Evolutionary conservation across 2,888 invertebrate genomes (phyloP).

Genomic region (Argyra leucocephala): DNA sequence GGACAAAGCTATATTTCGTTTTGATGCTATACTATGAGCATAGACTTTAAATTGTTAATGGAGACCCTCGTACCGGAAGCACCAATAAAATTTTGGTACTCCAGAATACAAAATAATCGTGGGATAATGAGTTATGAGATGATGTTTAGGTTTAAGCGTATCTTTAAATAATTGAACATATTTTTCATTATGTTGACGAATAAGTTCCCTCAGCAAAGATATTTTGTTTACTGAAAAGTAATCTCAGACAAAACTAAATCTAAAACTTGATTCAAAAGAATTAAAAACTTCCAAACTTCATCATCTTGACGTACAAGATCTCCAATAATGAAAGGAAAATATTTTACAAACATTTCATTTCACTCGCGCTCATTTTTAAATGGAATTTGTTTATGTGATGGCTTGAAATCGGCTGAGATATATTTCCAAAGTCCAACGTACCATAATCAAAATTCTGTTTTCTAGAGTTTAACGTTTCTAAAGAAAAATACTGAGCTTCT

Average conservation of each 20-base stretch:
- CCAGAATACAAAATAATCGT: slow-evolving; percentile 12
- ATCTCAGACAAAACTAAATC: slow-evolving; percentile 13
- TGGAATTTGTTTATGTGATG: slow-evolving; percentile 13
- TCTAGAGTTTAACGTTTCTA: slow-evolving; percentile 17
- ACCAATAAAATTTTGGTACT: slow-evolving; percentile 11
- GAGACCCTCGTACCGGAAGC: slow-evolving; percentile 11
- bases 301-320: slow-evolving; percentile 19
- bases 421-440: slow-evolving; percentile 16
- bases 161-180: slow-evolving; percentile 9
- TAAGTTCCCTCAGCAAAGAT: background rate
- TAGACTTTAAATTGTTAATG: slow-evolving; percentile 11
- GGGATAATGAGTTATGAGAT: slow-evolving; percentile 14
- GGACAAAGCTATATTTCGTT: background rate
- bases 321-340: slow-evolving; percentile 21
- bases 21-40: background rate
- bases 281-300: slow-evolving; percentile 18
- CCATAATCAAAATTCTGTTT: slow-evolving; percentile 19
- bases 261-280: slow-evolving; percentile 15
- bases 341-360: slow-evolving; percentile 18
- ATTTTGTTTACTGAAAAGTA: no score
- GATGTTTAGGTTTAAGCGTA: slow-evolving; percentile 13
- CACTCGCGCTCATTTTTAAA: slow-evolving; percentile 18
- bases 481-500: slow-evolving; percentile 14
- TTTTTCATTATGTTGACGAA: slow-evolving; percentile 8
- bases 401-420: slow-evolving; percentile 8